Conservation (phyloP, 2,888 invertebrate species). For the Dasysyrphus albostriatus region DNA sequence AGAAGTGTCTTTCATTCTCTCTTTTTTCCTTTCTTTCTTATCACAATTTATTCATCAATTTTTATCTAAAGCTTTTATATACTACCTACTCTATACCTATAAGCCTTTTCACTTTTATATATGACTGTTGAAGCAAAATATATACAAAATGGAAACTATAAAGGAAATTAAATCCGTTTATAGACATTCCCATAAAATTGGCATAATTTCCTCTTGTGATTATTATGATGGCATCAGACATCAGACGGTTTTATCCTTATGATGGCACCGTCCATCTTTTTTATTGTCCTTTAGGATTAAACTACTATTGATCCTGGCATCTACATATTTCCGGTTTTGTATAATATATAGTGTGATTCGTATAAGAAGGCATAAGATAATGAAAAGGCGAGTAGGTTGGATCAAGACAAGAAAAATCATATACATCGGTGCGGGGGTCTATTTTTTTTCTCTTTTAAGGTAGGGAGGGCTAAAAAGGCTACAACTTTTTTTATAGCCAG, state of each 20-base stretch:
- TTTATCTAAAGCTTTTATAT: background rate
- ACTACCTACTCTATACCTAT: background rate
- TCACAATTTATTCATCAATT: background rate
- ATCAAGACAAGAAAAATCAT: too few relatives aligned
- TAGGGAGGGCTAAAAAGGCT: too few relatives aligned
- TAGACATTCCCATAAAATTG: constrained; percentile 2
- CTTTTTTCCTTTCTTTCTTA: background rate
- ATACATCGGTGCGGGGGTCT: too few relatives aligned
- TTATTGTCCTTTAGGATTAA: background rate
- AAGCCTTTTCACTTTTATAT: background rate
- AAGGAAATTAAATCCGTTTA: constrained; percentile 3
- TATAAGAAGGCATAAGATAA: too few relatives aligned
- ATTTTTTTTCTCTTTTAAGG: too few relatives aligned
- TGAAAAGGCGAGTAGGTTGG: too few relatives aligned
- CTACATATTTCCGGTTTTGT: background rate
- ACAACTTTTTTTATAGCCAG: too few relatives aligned
- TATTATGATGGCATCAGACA: background rate
- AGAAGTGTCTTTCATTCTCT: background rate
- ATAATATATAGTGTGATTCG: too few relatives aligned
- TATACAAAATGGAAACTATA: background rate
- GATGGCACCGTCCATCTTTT: background rate
- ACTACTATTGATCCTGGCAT: background rate
- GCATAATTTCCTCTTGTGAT: background rate
- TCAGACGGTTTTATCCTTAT: background rate
- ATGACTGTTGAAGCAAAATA: background rate